These are phyloP conservation scores for Colaptes auratus DNA, from an alignment of 2,113 vertebrate genomes.

Conservation along the genomic window DNA sequence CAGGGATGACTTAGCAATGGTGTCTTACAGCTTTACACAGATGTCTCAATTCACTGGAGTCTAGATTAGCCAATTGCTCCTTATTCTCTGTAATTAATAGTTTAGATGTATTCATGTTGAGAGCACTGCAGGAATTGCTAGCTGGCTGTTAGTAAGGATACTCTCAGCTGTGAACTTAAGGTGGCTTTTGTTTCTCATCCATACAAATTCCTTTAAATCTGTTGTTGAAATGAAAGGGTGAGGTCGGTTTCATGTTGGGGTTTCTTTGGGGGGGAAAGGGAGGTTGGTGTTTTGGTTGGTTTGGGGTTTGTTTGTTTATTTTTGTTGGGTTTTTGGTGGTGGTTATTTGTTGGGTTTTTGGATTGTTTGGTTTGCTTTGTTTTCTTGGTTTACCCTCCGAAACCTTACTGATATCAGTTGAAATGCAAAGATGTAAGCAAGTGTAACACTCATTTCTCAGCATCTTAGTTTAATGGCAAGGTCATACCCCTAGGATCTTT, in stretches of 20 bases:
- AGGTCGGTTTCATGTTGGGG: neutral
- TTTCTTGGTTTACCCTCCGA: neutral
- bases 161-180: neutral
- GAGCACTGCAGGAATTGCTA: neutral
- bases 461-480: neutral
- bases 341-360: no score
- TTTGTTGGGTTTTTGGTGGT: neutral
- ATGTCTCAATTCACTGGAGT: neutral
- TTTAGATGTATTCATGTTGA: constrained; percentile 16
- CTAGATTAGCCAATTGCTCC: constrained; percentile 16
- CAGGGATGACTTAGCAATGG: neutral
- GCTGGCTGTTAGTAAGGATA: neutral
- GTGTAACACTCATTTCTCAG: neutral
- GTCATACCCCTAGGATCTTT: neutral
- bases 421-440: neutral
- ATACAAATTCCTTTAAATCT: neutral
- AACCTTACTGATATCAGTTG: neutral
- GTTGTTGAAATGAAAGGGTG: neutral
- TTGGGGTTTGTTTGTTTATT: no score
- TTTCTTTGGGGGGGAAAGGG: neutral
- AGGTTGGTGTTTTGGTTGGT: neutral
- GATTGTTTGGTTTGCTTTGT: neutral
- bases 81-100: constrained; percentile 40
- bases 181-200: neutral
- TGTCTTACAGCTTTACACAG: neutral